phyloP scores from a whole-genome alignment of 2,797 vertebrate genomes.

The Sebastes trivittatus region DNA sequence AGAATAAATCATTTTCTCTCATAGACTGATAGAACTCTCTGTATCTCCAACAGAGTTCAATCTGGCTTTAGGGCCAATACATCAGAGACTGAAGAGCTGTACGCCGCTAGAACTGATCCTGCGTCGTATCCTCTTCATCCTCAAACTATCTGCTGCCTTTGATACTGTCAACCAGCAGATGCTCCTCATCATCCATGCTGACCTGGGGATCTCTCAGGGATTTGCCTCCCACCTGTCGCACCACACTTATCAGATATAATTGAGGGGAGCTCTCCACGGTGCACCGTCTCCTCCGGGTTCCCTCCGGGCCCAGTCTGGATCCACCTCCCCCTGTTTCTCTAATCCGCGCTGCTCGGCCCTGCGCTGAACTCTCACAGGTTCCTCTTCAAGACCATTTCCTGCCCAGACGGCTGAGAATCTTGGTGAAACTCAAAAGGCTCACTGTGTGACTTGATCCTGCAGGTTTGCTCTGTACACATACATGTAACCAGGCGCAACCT shows the following conservation, averaged over 20 bases:
- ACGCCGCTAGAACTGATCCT: neutral
- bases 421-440: neutral
- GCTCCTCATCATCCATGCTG: slow-evolving; percentile 38
- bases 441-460: neutral
- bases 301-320: slow-evolving; percentile 19
- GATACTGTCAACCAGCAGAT: slow-evolving; percentile 27
- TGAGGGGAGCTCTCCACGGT: neutral
- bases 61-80: neutral
- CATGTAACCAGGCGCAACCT: neutral
- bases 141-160: slow-evolving; percentile 23
- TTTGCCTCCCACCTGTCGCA: slow-evolving; percentile 23
- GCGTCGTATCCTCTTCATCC: slow-evolving; percentile 20
- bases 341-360: neutral
- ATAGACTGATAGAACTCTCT: neutral
- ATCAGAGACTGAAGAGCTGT: neutral
- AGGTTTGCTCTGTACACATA: slow-evolving; percentile 4
- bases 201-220: slow-evolving; percentile 32
- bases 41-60: neutral
- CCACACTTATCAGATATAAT: slow-evolving; percentile 35
- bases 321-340: neutral
- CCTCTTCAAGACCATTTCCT: neutral
- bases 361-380: neutral
- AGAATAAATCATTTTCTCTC: neutral
- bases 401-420: neutral
- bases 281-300: neutral